Base-by-base conservation (phyloP, 2,888 invertebrate genomes). In the Drosophila quasianomalipes region DNA sequence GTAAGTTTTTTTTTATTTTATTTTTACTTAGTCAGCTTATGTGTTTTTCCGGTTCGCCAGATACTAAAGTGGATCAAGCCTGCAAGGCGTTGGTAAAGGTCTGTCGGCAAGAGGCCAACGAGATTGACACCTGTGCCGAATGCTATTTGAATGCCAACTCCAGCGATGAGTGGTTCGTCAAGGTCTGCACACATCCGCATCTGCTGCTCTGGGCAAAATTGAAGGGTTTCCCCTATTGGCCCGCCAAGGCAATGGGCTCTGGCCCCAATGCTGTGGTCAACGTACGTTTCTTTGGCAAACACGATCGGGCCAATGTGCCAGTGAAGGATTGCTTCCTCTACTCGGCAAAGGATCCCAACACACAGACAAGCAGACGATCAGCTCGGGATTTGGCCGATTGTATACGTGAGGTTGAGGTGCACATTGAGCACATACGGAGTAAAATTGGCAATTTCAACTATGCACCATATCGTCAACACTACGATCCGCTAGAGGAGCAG, bases 191-290 rank as follows among this genome's bases (percentile, higher is more conserved):
- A 30, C 96, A 96, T 67, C 98, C 98, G 0, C 99, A 99, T 94
- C 94, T 97, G 22, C 93, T 99, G 66, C 96, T 99, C 1, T 99
- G 99, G 99, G 99, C 99, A 0, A 98, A 99, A 93, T 94, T 99
- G 16, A 98, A 98, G 94, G 99, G 96, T 93, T 99, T 98, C 91
- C 99, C 99, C 0, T 98, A 97, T 93, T 99, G 99, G 99, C 99
- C 99, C 0, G 99, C 98, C 0, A 99, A 99, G 94, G 97, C 96
- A 0, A 97, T 97, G 96, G 95, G 96, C 0, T 93, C 95, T 10
- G 96, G 95, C 68, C 94, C 94, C 30, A 93, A 95, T 12, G 95
- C 96, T 0, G 94, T 95, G 84, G 97, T 98, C 0, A 98, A 99
- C 93, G 98, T 98, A 4, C 94, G 98, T 3, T 99, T 99, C 94